Evolutionary conservation across 2,797 vertebrate species (phyloP).

Genomic region (Chelon auratus): DNA sequence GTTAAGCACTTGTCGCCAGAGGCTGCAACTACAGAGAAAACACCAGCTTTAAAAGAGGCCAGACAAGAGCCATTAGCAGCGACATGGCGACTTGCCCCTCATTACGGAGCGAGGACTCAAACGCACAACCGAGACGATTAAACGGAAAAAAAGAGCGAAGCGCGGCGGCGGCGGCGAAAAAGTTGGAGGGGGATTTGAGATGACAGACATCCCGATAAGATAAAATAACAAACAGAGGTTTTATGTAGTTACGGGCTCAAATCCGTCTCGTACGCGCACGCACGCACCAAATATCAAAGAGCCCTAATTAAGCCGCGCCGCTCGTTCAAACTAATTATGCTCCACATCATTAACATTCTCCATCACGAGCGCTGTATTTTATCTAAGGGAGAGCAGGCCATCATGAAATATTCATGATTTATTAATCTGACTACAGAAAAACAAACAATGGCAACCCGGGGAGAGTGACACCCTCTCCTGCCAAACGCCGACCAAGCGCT

Average conservation of each 20-base stretch:
- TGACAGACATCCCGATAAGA: constrained; percentile 65
- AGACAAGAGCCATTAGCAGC: constrained; percentile 11
- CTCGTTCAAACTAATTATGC: constrained; percentile 79
- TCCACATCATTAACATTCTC: constrained; percentile 80
- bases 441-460: constrained; percentile 77
- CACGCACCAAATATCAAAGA: constrained; percentile 76
- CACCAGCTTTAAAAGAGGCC: background rate
- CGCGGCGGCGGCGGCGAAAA: constrained; percentile 9
- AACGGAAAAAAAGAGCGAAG: constrained; percentile 1
- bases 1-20: constrained; percentile 7
- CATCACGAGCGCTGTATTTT: constrained; percentile 69
- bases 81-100: constrained; percentile 34
- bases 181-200: constrained; percentile 40
- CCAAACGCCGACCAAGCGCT: constrained; percentile 42
- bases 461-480: constrained; percentile 62
- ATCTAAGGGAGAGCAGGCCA: constrained; percentile 75
- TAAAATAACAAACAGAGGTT: constrained; percentile 62
- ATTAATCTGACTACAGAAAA: constrained; percentile 81
- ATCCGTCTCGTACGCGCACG: constrained; percentile 43
- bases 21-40: constrained; percentile 6
- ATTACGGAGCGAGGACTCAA: background rate
- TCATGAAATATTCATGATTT: constrained; percentile 86
- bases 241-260: constrained; percentile 53
- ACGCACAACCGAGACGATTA: background rate
- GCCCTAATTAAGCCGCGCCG: constrained; percentile 77